Conservation (phyloP, 2,113 vertebrate genomes). For the Lophius piscatorius region DNA sequence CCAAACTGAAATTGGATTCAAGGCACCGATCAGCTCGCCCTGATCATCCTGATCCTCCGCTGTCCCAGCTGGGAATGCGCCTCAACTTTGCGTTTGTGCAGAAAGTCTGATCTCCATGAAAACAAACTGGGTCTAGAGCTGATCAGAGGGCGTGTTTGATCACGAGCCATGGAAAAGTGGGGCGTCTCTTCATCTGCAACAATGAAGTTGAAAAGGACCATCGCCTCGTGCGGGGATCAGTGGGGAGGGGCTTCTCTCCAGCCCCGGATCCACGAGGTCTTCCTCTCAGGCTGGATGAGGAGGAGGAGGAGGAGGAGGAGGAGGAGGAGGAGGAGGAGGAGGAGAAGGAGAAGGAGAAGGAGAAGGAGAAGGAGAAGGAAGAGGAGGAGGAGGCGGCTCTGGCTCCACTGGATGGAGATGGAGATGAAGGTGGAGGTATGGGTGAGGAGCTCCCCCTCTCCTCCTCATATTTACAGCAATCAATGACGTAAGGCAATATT, state of each 20-base stretch:
- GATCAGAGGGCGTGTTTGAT: conserved; percentile 65
- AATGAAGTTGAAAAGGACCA: conserved; percentile 76
- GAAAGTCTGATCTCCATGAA: conserved; percentile 74
- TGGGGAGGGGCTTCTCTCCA: conserved; percentile 69
- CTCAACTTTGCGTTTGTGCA: conserved; percentile 60
- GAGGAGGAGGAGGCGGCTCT: no score
- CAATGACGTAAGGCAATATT: no score
- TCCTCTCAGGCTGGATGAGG: conserved; percentile 4
- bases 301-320: no score
- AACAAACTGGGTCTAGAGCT: conserved; percentile 55
- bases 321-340: no score
- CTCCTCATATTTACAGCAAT: no score
- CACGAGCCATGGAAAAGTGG: conserved; percentile 49
- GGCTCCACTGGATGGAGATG: no score
- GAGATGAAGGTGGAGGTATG: no score
- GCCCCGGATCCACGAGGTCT: conserved; percentile 20
- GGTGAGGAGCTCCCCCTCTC: no score
- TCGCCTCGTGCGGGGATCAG: conserved; percentile 46
- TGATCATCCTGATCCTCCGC: conserved; percentile 13
- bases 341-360: no score
- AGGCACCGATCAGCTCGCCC: conserved; percentile 50
- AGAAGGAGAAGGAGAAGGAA: no score
- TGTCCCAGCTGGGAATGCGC: conserved; percentile 57
- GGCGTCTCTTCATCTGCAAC: conserved; percentile 70
- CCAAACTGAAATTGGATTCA: neutral